Evolutionary conservation across 2,888 invertebrate species (phyloP), one percentile per base, ranked within the genome.

Genomic region (Xestia rhomboidea): DNA sequence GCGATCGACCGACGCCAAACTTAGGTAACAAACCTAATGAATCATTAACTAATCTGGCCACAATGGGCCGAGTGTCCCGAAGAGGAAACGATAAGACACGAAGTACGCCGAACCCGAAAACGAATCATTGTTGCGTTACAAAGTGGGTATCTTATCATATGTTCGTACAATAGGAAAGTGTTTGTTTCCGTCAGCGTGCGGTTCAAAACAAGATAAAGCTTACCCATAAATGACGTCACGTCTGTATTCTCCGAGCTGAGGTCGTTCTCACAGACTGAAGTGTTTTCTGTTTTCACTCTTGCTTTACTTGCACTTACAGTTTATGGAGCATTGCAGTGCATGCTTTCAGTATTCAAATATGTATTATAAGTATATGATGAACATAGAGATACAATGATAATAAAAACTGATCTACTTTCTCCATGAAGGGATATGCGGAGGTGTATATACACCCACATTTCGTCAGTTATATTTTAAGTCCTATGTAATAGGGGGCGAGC

Each of bases 51-150:
- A 95, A 95, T 94, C 94, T 94, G 85, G 77, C 89, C 87, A 95
- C 93, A 94, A 94, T 91, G 91, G 90, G 88, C 89, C 86, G 89
- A 91, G 88, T 93, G 93, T 94, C 92, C 89, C 88, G 90, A 91
- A 93, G 91, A 95, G 95, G 96, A 95, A 92, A 93, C 82, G 96
- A 96, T 96, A 96, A 95, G 91, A 86, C 83, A 83, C 67, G 78
- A 79, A 83, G 92, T 91, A 89, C 92, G 89, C 87, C 92, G 93
- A 93, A 94, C 94, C 92, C 91, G 89, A 93, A 94, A 94, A 93
- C 92, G 88, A 93, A 92, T 92, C 89, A 94, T 93, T 93, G 91
- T 93, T 91, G 86, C 88, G 89, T 89, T 91, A 90, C 89, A 89
- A 88, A 87, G 82, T 89, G 84, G 85, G 85, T 93, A 93, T 92